Base-by-base conservation (phyloP, 1,140 invertebrate genomes). In the Arion vulgaris region DNA sequence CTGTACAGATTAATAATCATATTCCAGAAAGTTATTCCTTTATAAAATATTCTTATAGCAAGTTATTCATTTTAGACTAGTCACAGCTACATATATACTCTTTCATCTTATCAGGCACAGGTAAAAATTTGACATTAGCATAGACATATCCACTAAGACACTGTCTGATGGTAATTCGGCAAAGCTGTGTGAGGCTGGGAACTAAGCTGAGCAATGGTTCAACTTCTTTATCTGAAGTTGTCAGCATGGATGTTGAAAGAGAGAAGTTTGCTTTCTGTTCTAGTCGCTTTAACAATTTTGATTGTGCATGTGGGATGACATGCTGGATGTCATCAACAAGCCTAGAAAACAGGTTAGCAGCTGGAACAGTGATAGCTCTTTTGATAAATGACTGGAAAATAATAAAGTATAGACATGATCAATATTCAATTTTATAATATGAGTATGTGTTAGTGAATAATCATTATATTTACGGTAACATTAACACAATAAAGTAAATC, bases 31-130 rank as follows among this genome's bases (percentile, higher is more conserved):
- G n/a, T n/a, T n/a, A n/a, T n/a, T n/a, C n/a, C n/a, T n/a, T n/a
- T n/a, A n/a, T n/a, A n/a, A n/a, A n/a, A n/a, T n/a, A n/a, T n/a
- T n/a, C n/a, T n/a, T n/a, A n/a, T n/a, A n/a, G n/a, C n/a, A n/a
- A n/a, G n/a, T n/a, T n/a, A n/a, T n/a, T n/a, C n/a, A n/a, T n/a
- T n/a, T n/a, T 45, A 45, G 15, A 15, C 41, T 57, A 57, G 23
- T 57, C 51, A 57, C 51, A 57, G 39, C 38, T 73, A 73, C 71
- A 73, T 41, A 73, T 73, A 73, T 73, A 73, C 1, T 73, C 71
- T n/a, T 73, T 73, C 9, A 73, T 73, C n/a, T 73, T 73, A 73
- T 73, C 71, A 4, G 71, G 71, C 38, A 73, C 11, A 34, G 71
- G 71, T 23, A 73, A 34, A 41, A 38, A 45, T 41, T 73, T 45